Evolutionary conservation across 2,797 vertebrate species (phyloP).

Genomic region (Halcyon chelicuti): DNA sequence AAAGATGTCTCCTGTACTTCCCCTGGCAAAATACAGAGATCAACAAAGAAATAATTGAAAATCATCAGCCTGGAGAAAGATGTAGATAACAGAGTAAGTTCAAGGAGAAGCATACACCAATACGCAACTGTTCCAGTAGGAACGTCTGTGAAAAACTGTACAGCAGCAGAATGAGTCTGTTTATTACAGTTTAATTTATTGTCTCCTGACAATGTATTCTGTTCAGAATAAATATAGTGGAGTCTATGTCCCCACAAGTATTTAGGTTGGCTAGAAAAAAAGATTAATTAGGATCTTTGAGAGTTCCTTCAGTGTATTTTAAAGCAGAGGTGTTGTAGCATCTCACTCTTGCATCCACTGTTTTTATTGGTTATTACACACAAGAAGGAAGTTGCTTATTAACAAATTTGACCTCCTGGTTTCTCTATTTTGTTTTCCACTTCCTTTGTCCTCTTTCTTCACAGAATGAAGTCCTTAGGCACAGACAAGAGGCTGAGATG

Average conservation of each 20-base stretch:
- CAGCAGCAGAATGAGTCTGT: not conserved
- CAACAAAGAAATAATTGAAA: slow-evolving; percentile 10
- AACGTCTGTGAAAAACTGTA: not conserved
- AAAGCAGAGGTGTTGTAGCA: not conserved
- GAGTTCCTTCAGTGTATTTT: not conserved
- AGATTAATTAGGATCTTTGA: not conserved
- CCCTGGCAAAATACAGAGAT: not conserved
- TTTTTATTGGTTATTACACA: not conserved
- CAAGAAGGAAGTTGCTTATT: not conserved
- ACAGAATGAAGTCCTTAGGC: not conserved
- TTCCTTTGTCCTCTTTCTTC: not conserved
- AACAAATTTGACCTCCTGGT: not conserved
- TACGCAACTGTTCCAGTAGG: not conserved
- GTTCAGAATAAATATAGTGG: slow-evolving; percentile 13
- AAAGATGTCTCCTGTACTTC: not conserved
- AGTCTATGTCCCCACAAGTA: not conserved
- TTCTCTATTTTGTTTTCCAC: not conserved
- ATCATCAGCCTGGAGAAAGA: slow-evolving; percentile 16
- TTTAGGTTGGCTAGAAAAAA: not conserved
- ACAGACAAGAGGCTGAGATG: not conserved
- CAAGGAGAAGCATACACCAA: not conserved
- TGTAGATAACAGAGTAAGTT: not conserved
- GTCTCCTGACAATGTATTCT: slow-evolving; percentile 11
- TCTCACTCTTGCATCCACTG: not conserved
- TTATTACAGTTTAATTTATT: slow-evolving; percentile 37